Conservation (phyloP, 1,140 invertebrate genomes). For the Pteromalus puparum region DNA sequence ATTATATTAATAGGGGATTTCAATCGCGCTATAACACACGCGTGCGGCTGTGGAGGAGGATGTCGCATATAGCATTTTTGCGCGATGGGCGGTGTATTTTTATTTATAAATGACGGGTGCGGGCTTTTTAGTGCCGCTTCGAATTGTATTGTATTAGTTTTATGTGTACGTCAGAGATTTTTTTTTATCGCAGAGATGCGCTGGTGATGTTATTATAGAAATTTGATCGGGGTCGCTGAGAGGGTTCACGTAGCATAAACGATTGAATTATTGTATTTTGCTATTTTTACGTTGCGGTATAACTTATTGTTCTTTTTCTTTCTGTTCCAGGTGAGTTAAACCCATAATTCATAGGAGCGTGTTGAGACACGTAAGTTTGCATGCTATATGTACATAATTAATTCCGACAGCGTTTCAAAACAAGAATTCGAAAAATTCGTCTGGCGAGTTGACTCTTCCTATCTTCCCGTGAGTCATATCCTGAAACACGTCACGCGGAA, state of each 20-base stretch:
- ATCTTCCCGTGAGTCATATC: no score
- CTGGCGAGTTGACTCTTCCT: no score
- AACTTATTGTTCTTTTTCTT: no score
- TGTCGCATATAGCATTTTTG: background rate
- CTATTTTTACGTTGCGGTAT: no score
- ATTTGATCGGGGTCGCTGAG: background rate
- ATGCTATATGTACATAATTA: no score
- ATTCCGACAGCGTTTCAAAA: no score
- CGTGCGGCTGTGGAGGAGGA: background rate
- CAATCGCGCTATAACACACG: background rate
- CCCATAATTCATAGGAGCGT: no score
- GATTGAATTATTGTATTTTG: no score
- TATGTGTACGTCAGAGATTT: background rate
- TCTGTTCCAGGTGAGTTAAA: no score
- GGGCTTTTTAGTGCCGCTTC: background rate
- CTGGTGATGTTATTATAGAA: background rate
- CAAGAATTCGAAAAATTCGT: no score
- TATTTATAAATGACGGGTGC: background rate
- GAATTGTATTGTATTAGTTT: background rate
- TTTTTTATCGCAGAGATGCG: background rate
- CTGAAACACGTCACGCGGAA: no score
- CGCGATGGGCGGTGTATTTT: background rate
- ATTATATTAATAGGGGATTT: constrained; percentile 1
- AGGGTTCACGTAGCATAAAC: background rate
- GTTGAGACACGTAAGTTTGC: no score